Evolutionary conservation across 2,113 vertebrate genomes (phyloP).

Genomic region (Neogobius melanostomus): DNA sequence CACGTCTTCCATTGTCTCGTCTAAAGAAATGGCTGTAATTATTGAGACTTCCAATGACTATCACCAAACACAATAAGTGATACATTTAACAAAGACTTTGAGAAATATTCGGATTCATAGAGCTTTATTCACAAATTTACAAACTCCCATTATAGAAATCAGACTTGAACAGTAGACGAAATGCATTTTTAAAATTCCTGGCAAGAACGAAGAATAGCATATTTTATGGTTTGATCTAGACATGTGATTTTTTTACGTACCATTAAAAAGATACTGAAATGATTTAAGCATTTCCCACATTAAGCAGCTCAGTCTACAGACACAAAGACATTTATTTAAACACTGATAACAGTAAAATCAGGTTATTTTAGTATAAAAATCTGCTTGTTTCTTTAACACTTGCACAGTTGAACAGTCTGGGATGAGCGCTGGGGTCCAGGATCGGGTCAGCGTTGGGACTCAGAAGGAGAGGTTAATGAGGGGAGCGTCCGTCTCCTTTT

Average conservation of each 20-base stretch:
- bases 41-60: no score
- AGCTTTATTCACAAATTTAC: constrained; percentile 12
- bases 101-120: no score
- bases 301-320: neutral
- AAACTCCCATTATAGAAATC: neutral
- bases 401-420: neutral
- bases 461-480: constrained; percentile 80
- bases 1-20: no score
- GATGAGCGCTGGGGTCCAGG: neutral
- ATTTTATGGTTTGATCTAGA: neutral
- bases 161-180: neutral
- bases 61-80: no score
- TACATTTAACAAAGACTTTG: no score
- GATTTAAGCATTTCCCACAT: neutral
- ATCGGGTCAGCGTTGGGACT: constrained; percentile 9
- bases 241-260: neutral
- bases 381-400: neutral
- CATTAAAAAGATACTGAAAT: neutral
- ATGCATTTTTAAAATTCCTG: neutral
- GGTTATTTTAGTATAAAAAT: constrained; percentile 5
- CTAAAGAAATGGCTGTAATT: no score
- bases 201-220: neutral
- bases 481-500: constrained; percentile 60
- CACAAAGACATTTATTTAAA: neutral
- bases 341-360: neutral